Conservation (phyloP, 1,140 invertebrate species). For the Ceratoteleas bidentatus region DNA sequence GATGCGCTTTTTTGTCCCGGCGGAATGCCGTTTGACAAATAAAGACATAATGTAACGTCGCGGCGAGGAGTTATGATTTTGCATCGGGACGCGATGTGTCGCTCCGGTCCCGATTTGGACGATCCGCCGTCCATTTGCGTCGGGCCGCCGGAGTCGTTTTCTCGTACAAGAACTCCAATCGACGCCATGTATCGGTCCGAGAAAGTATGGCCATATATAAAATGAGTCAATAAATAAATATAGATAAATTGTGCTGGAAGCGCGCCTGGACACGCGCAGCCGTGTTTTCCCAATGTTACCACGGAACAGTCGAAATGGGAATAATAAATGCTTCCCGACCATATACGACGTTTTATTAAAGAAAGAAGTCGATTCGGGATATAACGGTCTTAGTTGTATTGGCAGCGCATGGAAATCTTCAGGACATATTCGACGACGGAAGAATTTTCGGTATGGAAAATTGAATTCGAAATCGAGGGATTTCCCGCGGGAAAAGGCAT, state of each 20-base stretch:
- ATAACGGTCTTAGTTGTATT: constrained; percentile 19
- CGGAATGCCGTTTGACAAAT: constrained; percentile 64
- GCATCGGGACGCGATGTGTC: constrained; percentile 42
- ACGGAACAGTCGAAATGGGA: constrained; percentile 69
- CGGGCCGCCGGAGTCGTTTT: constrained; percentile 54
- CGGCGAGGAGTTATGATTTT: constrained; percentile 59
- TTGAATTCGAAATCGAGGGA: too few relatives aligned
- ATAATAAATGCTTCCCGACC: constrained; percentile 73
- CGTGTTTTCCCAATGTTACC: constrained; percentile 63
- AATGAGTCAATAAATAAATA: constrained; percentile 52
- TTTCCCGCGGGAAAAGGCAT: too few relatives aligned
- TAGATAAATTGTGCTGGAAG: constrained; percentile 44
- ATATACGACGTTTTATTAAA: constrained; percentile 62
- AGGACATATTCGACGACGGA: neutral
- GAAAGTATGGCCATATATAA: constrained; percentile 60
- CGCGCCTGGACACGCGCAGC: constrained; percentile 52
- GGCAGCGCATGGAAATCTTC: constrained; percentile 5
- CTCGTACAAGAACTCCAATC: constrained; percentile 50
- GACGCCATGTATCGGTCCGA: constrained; percentile 42
- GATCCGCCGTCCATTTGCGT: constrained; percentile 57
- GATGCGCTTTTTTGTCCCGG: constrained; percentile 30
- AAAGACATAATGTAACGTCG: constrained; percentile 65
- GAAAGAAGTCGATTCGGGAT: constrained; percentile 15
- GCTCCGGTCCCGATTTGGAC: constrained; percentile 42
- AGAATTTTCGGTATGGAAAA: too few relatives aligned